Base-by-base conservation (phyloP, 2,797 vertebrate genomes). In the Myripristis jacobus region DNA sequence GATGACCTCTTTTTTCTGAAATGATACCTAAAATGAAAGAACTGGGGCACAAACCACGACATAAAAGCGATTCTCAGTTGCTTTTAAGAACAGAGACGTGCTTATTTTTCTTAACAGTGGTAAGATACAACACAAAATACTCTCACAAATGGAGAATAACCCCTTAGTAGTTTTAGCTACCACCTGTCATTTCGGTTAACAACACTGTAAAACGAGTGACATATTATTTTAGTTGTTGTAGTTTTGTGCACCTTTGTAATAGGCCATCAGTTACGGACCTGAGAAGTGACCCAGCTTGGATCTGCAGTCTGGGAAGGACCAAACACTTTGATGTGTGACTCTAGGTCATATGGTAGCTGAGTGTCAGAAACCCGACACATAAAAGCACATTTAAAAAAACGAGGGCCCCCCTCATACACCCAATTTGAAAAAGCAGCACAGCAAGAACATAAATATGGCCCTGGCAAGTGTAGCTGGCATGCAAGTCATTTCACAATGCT, bases 401-500 rank as follows among this genome's bases (percentile, higher is more conserved):
- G 75, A 56, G 66, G 75, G 64, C 72, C 36, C 22, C 7, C 58
- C 60, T 36, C 24, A 38, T 36, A 44, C 62, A 62, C 61, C 41
- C 21, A 24, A 21, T 51, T 58, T 69, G 70, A 74, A 56, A 73
- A 58, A 73, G 47, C 19, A 57, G 43, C 63, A 61, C 27, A 64
- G 59, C 27, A 67, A 81, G 72, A 83, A 87, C 51, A 63, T 53
- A 75, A 88, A 77, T 43, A 65, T 11, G 36, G 53, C 19, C 29
- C 25, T 29, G 64, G 46, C 50, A 62, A 63, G n/a, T 57, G 52
- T 68, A 70, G 66, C 74, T 80, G 80, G 62, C 43, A 31, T 77
- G 36, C 46, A 65, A 62, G 67, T 75, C 87, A 81, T 57, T 66
- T 85, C 68, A 87, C 77, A 46, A 58, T 54, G 13, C 63, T 78